Evolutionary conservation across 2,797 vertebrate species (phyloP).

Genomic region (Epinephelus malabaricus): DNA sequence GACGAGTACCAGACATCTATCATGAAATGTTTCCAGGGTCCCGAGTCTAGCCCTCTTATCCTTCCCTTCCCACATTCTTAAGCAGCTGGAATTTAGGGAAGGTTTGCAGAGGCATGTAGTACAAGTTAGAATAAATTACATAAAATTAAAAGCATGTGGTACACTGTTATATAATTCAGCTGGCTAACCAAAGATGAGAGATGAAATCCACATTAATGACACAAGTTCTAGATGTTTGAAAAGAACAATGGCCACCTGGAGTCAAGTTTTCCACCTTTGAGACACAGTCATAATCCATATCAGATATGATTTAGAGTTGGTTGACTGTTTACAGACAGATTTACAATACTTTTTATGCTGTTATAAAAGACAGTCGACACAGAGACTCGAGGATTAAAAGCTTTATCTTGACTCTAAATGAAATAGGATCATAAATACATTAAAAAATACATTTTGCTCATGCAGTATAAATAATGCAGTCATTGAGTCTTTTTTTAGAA

Average conservation of each 20-base stretch:
- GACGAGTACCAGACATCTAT: constrained; percentile 74
- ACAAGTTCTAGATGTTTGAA: constrained; percentile 45
- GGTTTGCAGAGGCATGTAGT: constrained; percentile 33
- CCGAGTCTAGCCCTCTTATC: constrained; percentile 32
- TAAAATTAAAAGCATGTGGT: constrained; percentile 56
- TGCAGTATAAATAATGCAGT: neutral
- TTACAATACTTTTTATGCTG: constrained; percentile 22
- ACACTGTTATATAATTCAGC: constrained; percentile 20
- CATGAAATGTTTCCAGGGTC: constrained; percentile 67
- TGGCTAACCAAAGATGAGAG: constrained; percentile 25
- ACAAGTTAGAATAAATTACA: constrained; percentile 37
- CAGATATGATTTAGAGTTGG: constrained; percentile 32
- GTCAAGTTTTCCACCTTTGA: constrained; percentile 21
- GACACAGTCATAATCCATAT: constrained; percentile 17
- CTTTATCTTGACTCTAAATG: neutral
- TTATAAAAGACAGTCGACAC: constrained; percentile 17
- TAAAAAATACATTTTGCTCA: neutral
- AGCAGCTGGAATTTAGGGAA: constrained; percentile 25
- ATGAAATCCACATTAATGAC: constrained; percentile 41
- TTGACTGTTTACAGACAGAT: constrained; percentile 21
- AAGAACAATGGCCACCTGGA: constrained; percentile 45
- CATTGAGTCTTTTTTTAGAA: neutral
- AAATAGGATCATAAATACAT: constrained; percentile 7
- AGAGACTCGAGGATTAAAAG: constrained; percentile 4
- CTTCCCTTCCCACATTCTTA: constrained; percentile 35